Evolutionary conservation across 2,888 invertebrate genomes (phyloP).

Genomic region (Trichogramma dendrolimi): DNA sequence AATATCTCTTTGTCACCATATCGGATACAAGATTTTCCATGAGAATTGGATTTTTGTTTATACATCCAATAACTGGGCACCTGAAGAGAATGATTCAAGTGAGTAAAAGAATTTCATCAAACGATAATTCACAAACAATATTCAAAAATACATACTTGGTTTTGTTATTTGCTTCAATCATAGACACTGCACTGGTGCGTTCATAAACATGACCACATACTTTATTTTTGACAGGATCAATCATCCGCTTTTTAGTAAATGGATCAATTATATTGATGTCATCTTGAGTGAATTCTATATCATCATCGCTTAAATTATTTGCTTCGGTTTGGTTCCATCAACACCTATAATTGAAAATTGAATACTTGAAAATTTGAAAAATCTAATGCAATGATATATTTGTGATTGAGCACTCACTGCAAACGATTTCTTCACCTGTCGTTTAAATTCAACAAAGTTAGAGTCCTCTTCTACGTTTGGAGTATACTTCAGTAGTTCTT

Average conservation of each 20-base stretch:
- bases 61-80: slow-evolving; percentile 47
- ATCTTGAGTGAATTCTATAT: slow-evolving; percentile 36
- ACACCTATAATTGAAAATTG: slow-evolving; percentile 12
- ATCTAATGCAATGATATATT: background rate
- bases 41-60: slow-evolving; percentile 34
- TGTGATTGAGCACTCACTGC: slow-evolving; percentile 27
- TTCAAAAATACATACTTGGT: slow-evolving; percentile 36
- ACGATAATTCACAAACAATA: background rate
- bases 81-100: slow-evolving; percentile 32
- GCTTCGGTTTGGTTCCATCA: slow-evolving; percentile 15
- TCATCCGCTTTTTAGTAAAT: slow-evolving; percentile 44
- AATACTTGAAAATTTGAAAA: background rate
- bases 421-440: slow-evolving; percentile 27
- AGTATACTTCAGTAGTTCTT: slow-evolving; percentile 25
- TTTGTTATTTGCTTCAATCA: slow-evolving; percentile 38
- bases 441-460: slow-evolving; percentile 29
- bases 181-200: slow-evolving; percentile 34
- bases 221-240: slow-evolving; percentile 44
- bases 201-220: slow-evolving; percentile 47
- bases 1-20: slow-evolving; percentile 38
- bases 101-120: background rate
- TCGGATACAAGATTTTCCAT: slow-evolving; percentile 36
- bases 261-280: slow-evolving; percentile 45
- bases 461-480: slow-evolving; percentile 25
- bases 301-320: slow-evolving; percentile 30